These are phyloP conservation scores for Hipparchia sbordonii DNA, from an alignment of 2,888 invertebrate species.

Conservation along the genomic window DNA sequence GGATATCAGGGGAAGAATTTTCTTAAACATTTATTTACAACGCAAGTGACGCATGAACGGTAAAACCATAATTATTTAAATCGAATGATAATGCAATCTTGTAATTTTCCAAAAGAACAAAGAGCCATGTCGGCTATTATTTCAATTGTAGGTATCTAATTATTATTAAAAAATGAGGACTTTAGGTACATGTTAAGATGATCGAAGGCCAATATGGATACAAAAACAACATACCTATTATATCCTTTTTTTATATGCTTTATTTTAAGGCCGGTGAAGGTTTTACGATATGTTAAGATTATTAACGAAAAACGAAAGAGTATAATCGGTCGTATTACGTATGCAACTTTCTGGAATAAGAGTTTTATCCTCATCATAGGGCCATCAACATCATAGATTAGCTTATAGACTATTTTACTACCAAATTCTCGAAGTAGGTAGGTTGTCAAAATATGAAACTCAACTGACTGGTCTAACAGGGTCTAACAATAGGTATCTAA, in stretches of 20 bases:
- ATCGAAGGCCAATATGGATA: background rate
- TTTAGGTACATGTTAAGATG: background rate
- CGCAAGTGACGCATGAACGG: constrained; percentile 31
- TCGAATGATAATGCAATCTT: constrained; percentile 24
- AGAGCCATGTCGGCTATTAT: background rate
- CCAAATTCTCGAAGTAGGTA: too few species aligned
- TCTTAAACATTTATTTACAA: constrained; percentile 20
- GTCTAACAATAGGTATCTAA: too few species aligned
- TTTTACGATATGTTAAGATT: too few species aligned
- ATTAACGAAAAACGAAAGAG: too few species aligned
- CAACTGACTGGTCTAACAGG: too few species aligned
- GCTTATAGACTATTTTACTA: too few species aligned
- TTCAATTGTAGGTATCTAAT: background rate
- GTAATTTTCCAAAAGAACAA: constrained; percentile 35
- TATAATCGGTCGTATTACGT: too few species aligned
- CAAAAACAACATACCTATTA: background rate
- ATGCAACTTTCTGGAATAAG: too few species aligned
- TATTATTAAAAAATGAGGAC: background rate
- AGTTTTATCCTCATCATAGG: too few species aligned
- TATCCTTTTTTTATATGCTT: background rate
- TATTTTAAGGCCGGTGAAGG: too few species aligned
- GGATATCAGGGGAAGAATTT: constrained; percentile 29
- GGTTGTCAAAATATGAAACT: too few species aligned
- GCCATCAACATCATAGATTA: too few species aligned
- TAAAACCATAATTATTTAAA: constrained; percentile 32